phyloP scores from a whole-genome alignment of 2,797 vertebrate species.

The Halcyon badia region DNA sequence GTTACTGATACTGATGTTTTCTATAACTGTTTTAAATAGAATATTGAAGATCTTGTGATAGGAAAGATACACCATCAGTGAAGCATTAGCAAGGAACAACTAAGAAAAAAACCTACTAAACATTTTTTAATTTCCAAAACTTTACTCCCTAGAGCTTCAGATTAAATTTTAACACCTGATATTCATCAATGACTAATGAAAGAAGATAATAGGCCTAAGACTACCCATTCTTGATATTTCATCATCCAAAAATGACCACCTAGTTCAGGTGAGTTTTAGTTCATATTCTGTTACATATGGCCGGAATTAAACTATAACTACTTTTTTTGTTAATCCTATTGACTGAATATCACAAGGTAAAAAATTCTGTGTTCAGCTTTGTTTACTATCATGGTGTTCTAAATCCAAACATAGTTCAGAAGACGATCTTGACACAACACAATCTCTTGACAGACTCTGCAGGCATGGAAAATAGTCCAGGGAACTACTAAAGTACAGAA shows the following conservation, averaged over 20 bases:
- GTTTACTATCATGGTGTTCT: not conserved
- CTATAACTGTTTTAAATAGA: slow-evolving; percentile 15
- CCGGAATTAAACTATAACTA: slow-evolving; percentile 6
- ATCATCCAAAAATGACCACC: not conserved
- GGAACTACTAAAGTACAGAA: not conserved
- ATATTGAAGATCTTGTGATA: not conserved
- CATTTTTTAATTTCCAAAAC: not conserved
- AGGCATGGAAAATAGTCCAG: slow-evolving; percentile 7
- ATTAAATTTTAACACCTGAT: slow-evolving; percentile 9
- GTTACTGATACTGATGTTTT: not conserved
- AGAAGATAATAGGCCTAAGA: slow-evolving; percentile 8
- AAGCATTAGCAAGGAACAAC: slow-evolving; percentile 9
- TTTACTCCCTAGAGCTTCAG: not conserved
- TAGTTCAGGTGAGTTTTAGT: slow-evolving; percentile 34
- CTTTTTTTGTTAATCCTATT: slow-evolving; percentile 20
- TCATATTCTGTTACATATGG: not conserved
- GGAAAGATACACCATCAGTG: slow-evolving; percentile 7
- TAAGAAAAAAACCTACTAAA: not conserved
- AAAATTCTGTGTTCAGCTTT: slow-evolving; percentile 22
- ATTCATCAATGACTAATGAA: slow-evolving; percentile 35
- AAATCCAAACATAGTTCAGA: not conserved
- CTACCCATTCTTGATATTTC: slow-evolving; percentile 22
- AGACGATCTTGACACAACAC: slow-evolving; percentile 2
- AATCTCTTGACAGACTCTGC: not conserved
- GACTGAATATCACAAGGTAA: not conserved